Base-by-base conservation (phyloP, 1,140 invertebrate species). In the Drosophila parvula region DNA sequence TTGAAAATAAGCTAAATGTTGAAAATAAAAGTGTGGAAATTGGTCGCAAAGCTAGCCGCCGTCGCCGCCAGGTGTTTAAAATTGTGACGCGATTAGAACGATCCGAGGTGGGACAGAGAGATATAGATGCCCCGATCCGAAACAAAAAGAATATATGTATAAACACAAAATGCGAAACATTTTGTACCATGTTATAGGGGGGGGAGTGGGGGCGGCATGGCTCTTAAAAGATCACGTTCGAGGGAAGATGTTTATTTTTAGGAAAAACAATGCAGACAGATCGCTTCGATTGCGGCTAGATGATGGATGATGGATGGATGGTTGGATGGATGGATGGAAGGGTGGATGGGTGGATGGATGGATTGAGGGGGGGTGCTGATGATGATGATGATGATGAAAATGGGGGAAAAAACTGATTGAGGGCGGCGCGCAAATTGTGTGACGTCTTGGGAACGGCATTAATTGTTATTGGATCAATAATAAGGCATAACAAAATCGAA, bases 221-320 rank as follows among this genome's bases (percentile, higher is more conserved):
- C 51, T 74, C 57, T 64, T 43, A 69, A 53, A 67, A 69, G 62
- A 69, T 69, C 65, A 55, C 65, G 64, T 69, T 40, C 65, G 12
- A 28, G 65, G 65, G 65, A 69, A 69, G 62, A 69, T 69, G 65
- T 78, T 78, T 85, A 86, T 81, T 86, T 85, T 78, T 86, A 71
- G 82, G 55, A 48, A 59, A 85, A 84, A 85, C 82, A 86, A 85
- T 85, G 81, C 81, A 78, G 77, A 84, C 81, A 84, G 81, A 84
- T 83, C 76, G 76, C 76, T 71, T 84, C 57, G 73, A 70, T 79
- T 83, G 76, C 67, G 80, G 80, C 71, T 69, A 74, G 51, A 78
- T 74, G 67, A 78, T 77, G 81, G 67, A 83, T 82, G 80, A 65
- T 79, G 61, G 73, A 59, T 76, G 60, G 58, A 32, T 41, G 44